Base-by-base conservation (phyloP, 2,888 invertebrate genomes). In the Nomada ruficornis region DNA sequence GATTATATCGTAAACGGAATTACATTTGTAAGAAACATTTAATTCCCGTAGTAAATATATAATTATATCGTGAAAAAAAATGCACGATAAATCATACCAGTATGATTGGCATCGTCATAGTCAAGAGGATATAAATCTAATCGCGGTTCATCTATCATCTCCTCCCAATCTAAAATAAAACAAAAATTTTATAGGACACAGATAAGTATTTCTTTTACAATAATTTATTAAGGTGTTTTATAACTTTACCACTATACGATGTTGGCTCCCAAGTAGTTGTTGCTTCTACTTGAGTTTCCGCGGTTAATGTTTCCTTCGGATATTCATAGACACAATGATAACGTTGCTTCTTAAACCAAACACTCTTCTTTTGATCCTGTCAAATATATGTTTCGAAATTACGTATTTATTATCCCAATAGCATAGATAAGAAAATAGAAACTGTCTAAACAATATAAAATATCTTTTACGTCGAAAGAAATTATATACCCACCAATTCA, bases 311-410 rank as follows among this genome's bases (percentile, higher is more conserved):
- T 94, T 97, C 97, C 89, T 96, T 96, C 67, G 97, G 97, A 94
- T 97, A 97, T 94, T 97, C 97, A 94, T 97, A 97, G 81, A 97
- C 97, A 91, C 97, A 97, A 94, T 97, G 97, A 94, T 97, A 97
- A 93, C 96, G 96, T 94, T 97, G 97, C 71, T 97, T 96, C 91
- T 97, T 97, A 94, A 97, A 97, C 94, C 96, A 96, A 64, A 97
- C 97, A 88, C 95, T 95, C 93, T 96, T 96, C 94, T 96, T 96
- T 92, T 94, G 94, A 90, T 96, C 96, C 96, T 96, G 91, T 80
- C 89, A 89, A 90, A 80, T 64, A 79, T 72, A 83, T 72, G 86
- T 82, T 70, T 68, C 84, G 44, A 81, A 82, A 88, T 67, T 73
- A 65, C 65, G 80, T 76, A 71, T 67, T 73, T 44, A 69, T 44